These are phyloP conservation scores for Listrodromus nycthemerus DNA, from an alignment of 2,888 invertebrate species.

Conservation along the genomic window DNA sequence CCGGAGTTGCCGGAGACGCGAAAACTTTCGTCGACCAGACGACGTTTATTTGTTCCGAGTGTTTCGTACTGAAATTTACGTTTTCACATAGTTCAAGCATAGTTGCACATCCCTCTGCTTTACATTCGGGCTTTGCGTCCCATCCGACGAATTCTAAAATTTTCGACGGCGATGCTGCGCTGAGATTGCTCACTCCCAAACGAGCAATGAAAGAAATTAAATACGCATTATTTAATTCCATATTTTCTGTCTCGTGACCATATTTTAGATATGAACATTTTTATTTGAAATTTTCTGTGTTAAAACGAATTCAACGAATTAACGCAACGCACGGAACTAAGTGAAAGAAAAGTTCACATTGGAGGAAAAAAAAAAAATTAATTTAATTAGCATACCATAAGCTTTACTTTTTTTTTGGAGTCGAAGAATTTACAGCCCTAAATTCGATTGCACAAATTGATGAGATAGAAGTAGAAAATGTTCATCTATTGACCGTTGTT, in stretches of 20 bases:
- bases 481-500: not conserved
- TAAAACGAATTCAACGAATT: not conserved
- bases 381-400: not conserved
- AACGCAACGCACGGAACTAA: too few relatives aligned
- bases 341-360: not conserved
- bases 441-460: not conserved
- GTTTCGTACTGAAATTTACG: slow-evolving; percentile 12
- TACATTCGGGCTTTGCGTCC: not conserved
- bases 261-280: not conserved
- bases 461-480: not conserved
- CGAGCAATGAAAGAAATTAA: not conserved
- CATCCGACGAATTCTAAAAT: slow-evolving; percentile 42
- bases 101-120: not conserved
- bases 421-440: not conserved
- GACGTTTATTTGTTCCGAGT: not conserved
- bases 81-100: not conserved
- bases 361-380: not conserved
- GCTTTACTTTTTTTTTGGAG: not conserved
- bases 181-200: slow-evolving; percentile 25
- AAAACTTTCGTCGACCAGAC: slow-evolving; percentile 49
- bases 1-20: slow-evolving; percentile 31
- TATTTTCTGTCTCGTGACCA: slow-evolving; percentile 6
- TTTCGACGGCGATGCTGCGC: slow-evolving; percentile 40
- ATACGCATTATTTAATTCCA: not conserved
- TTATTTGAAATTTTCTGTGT: not conserved